A percentile compares a stretch with the other conserved stretches of the same genome.
Evolutionary conservation across 2,888 invertebrate genomes (phyloP).

Genomic region (Helobdella robusta): DNA sequence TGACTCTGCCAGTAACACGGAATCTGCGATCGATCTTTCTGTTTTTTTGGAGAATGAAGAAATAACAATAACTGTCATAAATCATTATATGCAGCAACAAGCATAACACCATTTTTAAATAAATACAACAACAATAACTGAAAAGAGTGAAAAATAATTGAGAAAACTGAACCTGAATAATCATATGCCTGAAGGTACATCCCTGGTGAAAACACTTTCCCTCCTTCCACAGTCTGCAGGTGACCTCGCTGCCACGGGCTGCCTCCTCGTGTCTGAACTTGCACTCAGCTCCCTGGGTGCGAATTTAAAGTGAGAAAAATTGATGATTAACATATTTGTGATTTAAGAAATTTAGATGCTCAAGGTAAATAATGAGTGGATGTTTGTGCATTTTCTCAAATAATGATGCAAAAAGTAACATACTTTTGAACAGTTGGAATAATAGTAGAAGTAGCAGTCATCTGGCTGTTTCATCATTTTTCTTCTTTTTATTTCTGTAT

Average conservation of each 20-base stretch:
- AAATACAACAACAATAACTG: constrained; percentile 16
- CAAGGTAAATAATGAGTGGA: background rate
- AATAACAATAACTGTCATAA: too few relatives aligned
- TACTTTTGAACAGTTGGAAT: constrained; percentile 76
- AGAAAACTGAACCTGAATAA: constrained; percentile 57
- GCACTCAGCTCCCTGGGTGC: constrained; percentile 65
- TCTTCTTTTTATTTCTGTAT: background rate
- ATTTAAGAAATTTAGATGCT: background rate
- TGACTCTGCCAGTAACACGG: constrained; percentile 80
- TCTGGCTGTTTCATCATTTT: constrained; percentile 47
- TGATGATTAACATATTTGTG: background rate
- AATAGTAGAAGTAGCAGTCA: constrained; percentile 81
- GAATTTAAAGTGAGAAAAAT: background rate
- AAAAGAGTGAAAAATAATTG: background rate
- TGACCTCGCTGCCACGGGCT: constrained; percentile 70
- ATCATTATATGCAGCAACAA: background rate
- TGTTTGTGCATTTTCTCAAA: background rate
- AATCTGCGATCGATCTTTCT: constrained; percentile 72
- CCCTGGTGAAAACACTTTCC: constrained; percentile 65
- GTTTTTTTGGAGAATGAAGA: constrained; percentile 39
- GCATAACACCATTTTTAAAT: constrained; percentile 16
- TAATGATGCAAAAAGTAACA: constrained; percentile 37
- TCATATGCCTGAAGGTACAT: constrained; percentile 77
- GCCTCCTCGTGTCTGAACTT: constrained; percentile 74
- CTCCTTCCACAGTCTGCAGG: constrained; percentile 72